These are phyloP conservation scores for Rhinophrynus dorsalis DNA, from an alignment of 2,797 vertebrate species.

Conservation along the genomic window DNA sequence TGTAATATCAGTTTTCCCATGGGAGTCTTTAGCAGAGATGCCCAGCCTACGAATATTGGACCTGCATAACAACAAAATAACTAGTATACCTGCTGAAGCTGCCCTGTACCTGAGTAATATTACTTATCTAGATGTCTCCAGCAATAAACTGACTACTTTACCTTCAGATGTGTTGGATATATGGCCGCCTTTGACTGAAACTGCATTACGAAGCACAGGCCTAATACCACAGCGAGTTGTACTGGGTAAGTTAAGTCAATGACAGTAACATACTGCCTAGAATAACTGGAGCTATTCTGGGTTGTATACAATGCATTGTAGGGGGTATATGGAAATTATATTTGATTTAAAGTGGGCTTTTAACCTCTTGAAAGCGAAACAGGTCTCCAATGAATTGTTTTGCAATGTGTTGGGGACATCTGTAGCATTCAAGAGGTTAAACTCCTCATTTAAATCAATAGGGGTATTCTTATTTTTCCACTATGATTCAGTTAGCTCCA, in stretches of 20 bases:
- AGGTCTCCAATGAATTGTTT: too few relatives aligned
- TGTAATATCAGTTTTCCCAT: constrained; percentile 84
- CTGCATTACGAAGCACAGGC: constrained; percentile 55
- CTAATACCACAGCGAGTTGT: constrained; percentile 73
- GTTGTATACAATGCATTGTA: too few relatives aligned
- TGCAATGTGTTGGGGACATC: too few relatives aligned
- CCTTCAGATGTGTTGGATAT: constrained; percentile 89
- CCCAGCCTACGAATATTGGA: constrained; percentile 84
- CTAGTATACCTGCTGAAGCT: constrained; percentile 74
- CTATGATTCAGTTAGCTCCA: too few relatives aligned
- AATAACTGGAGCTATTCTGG: too few relatives aligned
- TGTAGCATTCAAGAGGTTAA: too few relatives aligned
- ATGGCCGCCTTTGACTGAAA: constrained; percentile 81
- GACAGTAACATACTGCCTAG: too few relatives aligned
- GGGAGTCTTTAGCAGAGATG: constrained; percentile 88
- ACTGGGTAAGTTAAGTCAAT: constrained; percentile 86
- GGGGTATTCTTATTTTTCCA: too few relatives aligned
- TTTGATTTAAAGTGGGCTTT: too few relatives aligned
- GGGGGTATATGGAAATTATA: too few relatives aligned
- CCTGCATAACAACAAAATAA: constrained; percentile 89
- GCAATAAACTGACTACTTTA: constrained; percentile 87
- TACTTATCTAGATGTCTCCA: constrained; percentile 91
- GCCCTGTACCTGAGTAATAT: constrained; percentile 80
- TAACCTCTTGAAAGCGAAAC: too few relatives aligned
- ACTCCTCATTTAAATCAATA: too few relatives aligned